A percentile compares a stretch with the other conserved stretches of the same genome.
phyloP scores from a whole-genome alignment of 2,797 vertebrate genomes.

The Lagodon rhomboides region DNA sequence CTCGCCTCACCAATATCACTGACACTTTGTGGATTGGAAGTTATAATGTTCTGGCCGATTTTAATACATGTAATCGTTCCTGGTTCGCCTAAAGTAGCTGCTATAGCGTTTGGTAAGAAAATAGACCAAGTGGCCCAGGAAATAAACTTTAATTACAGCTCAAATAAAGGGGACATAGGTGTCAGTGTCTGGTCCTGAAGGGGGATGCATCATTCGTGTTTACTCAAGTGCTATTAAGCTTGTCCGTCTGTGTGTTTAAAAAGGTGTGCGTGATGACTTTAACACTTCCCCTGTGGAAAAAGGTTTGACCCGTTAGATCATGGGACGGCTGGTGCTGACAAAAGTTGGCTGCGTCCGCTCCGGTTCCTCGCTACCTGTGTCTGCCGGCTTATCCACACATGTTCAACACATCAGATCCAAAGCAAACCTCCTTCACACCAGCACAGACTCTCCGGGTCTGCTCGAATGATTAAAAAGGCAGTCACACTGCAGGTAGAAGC shows the following conservation, averaged over 20 bases:
- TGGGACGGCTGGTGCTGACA: conserved; percentile 35
- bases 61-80: not conserved
- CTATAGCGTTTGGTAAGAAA: not conserved
- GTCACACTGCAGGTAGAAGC: conserved; percentile 22
- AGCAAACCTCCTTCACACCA: conserved; percentile 22
- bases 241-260: not conserved
- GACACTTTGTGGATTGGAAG: too few species aligned
- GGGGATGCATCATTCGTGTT: not conserved
- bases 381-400: conserved; percentile 39
- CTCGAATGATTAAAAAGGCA: conserved; percentile 43
- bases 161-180: conserved; percentile 27
- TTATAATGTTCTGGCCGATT: too few species aligned
- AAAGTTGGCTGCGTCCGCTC: conserved; percentile 30
- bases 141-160: conserved; percentile 14
- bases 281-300: conserved; percentile 29
- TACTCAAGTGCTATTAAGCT: too few species aligned
- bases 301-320: conserved; percentile 38
- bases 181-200: not conserved
- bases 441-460: conserved; percentile 35
- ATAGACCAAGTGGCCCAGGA: not conserved
- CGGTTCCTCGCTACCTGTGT: conserved; percentile 42
- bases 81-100: not conserved
- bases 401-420: conserved; percentile 63
- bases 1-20: too few species aligned
- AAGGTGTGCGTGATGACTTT: conserved; percentile 12